phyloP scores from a whole-genome alignment of 1,140 invertebrate genomes.

The Leptinotarsa texana region DNA sequence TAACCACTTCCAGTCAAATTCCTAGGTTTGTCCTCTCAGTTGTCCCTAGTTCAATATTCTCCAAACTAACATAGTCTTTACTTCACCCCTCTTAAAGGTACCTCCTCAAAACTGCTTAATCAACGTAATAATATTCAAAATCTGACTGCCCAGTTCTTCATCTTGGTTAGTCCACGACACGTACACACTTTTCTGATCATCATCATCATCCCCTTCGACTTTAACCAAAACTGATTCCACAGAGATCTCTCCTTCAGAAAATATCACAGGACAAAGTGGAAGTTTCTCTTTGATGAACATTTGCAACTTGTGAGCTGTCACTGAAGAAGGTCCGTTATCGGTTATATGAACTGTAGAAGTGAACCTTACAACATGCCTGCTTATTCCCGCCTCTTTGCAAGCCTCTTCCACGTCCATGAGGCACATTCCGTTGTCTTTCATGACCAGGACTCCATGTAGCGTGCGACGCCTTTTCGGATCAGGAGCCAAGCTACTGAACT shows the following conservation, averaged over 20 bases:
- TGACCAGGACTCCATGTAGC: slow-evolving; percentile 88
- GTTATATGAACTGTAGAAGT: slow-evolving; percentile 86
- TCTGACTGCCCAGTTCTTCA: slow-evolving; percentile 89
- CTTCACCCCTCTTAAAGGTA: not conserved
- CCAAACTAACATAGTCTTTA: too few species aligned
- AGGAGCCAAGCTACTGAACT: slow-evolving; percentile 78
- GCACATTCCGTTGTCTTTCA: slow-evolving; percentile 85
- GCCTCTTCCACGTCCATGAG: slow-evolving; percentile 89
- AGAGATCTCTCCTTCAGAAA: slow-evolving; percentile 82
- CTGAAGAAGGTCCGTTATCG: slow-evolving; percentile 74
- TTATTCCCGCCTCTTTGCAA: slow-evolving; percentile 86
- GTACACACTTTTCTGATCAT: slow-evolving; percentile 83
- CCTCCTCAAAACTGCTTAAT: slow-evolving; percentile 16
- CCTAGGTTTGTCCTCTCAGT: too few species aligned
- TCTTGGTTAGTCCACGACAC: slow-evolving; percentile 97
- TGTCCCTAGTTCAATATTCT: too few species aligned
- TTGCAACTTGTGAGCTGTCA: slow-evolving; percentile 80
- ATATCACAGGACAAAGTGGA: slow-evolving; percentile 74
- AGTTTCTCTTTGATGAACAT: slow-evolving; percentile 75
- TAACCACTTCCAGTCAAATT: too few species aligned
- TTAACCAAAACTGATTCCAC: slow-evolving; percentile 88
- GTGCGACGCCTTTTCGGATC: slow-evolving; percentile 83
- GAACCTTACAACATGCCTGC: slow-evolving; percentile 78
- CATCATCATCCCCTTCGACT: slow-evolving; percentile 77
- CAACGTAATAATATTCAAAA: slow-evolving; percentile 62